Conservation (phyloP, 2,797 vertebrate species). For the Sylvia borin region DNA sequence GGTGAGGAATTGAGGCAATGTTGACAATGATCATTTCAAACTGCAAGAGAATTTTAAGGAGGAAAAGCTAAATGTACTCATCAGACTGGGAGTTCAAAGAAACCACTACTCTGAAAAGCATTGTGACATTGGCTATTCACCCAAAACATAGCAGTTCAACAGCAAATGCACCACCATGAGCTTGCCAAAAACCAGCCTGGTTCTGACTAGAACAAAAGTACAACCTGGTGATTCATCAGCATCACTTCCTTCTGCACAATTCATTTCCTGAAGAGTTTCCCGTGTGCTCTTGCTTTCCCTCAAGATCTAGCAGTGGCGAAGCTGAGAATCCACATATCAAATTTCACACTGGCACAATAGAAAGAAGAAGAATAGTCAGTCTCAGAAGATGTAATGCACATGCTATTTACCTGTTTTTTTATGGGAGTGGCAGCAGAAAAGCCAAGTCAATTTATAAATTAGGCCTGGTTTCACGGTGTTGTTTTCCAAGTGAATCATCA, state of each 20-base stretch:
- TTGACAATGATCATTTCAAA: not conserved
- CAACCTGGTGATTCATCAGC: not conserved
- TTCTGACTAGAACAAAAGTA: slow-evolving; percentile 8
- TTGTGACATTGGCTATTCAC: not conserved
- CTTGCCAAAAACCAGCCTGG: not conserved
- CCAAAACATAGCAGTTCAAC: not conserved
- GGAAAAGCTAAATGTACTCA: not conserved
- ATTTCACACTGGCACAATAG: not conserved
- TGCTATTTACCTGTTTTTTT: not conserved
- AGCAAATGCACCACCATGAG: not conserved
- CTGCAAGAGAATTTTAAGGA: not conserved
- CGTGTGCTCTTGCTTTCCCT: slow-evolving; percentile 7
- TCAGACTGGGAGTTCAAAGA: not conserved
- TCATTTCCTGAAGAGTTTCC: slow-evolving; percentile 48
- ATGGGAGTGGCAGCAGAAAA: slow-evolving; percentile 20
- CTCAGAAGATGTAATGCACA: not conserved
- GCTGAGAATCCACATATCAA: not conserved
- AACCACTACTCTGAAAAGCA: not conserved
- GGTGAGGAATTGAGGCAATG: not conserved
- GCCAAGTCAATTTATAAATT: slow-evolving; percentile 39
- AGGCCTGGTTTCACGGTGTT: not conserved
- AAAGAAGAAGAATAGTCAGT: not conserved
- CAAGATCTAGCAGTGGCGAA: not conserved
- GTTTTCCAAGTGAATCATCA: slow-evolving; percentile 70
- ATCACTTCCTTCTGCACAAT: slow-evolving; percentile 9